Evolutionary conservation across 2,888 invertebrate species (phyloP).

Genomic region (Epirrhoe alternata): DNA sequence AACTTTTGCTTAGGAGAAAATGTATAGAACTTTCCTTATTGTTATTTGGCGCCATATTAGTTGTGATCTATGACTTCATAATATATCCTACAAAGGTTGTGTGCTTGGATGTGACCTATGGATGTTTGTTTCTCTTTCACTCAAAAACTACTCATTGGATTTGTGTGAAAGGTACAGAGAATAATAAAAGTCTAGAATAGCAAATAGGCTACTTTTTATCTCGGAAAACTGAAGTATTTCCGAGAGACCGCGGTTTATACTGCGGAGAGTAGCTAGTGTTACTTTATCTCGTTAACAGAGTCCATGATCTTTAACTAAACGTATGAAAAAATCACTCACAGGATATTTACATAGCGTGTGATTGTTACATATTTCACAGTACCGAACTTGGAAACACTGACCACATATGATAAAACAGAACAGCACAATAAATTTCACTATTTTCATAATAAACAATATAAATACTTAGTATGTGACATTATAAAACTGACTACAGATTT

Average conservation of each 20-base stretch:
- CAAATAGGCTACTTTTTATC: no score
- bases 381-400: slow-evolving; percentile 48
- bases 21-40: slow-evolving; percentile 3
- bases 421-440: slow-evolving; percentile 69
- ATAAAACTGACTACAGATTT: slow-evolving; percentile 40
- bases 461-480: slow-evolving; percentile 50
- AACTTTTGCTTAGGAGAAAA: slow-evolving; percentile 2
- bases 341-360: slow-evolving; percentile 70
- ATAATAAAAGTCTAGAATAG: no score
- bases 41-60: slow-evolving; percentile 7
- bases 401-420: slow-evolving; percentile 51
- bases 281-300: no score
- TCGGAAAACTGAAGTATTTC: no score
- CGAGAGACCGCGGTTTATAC: no score
- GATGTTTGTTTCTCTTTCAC: no score
- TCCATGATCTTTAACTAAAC: background rate
- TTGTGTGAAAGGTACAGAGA: no score
- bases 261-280: no score
- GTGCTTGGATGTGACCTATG: no score
- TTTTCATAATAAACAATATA: slow-evolving; percentile 68
- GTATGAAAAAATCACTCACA: slow-evolving; percentile 49
- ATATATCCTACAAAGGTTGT: background rate
- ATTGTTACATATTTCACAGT: slow-evolving; percentile 68
- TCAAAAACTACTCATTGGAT: no score
- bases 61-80: no score